Conservation (phyloP, 2,888 invertebrate species). For the Uropetala carovei region DNA sequence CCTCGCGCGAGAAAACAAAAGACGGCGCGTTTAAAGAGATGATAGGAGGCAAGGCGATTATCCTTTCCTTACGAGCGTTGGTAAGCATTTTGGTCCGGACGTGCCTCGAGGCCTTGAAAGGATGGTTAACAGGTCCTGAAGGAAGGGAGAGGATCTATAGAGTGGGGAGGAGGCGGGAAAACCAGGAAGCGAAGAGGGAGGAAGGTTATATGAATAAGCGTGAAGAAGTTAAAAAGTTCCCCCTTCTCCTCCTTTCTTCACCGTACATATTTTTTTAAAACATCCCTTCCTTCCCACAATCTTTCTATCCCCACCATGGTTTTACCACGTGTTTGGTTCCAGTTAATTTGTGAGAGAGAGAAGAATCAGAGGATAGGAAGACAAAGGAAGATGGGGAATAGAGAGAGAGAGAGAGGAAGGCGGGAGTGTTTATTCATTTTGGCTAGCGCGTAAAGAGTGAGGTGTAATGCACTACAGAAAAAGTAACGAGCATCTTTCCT, state of each 20-base stretch:
- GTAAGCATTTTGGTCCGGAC: background rate
- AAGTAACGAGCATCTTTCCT: background rate
- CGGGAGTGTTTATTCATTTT: no score
- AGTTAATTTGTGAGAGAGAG: background rate
- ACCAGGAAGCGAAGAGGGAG: background rate
- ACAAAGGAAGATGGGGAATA: background rate
- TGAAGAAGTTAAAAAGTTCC: constrained; percentile 20
- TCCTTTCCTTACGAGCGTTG: background rate
- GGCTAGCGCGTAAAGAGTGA: background rate
- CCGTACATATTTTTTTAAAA: background rate
- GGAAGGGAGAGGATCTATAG: background rate
- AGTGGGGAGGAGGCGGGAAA: background rate
- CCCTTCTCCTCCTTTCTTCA: background rate
- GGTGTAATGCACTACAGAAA: background rate
- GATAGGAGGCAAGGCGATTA: background rate
- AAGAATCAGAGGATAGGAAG: background rate
- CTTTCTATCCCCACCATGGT: background rate
- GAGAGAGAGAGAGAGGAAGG: no score
- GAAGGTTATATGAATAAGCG: constrained; percentile 21
- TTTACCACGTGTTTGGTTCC: background rate
- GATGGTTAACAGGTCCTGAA: background rate
- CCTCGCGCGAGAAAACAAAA: constrained; percentile 2
- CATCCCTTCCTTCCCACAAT: background rate
- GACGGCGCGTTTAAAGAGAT: background rate
- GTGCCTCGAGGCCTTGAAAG: background rate